Evolutionary conservation across 2,888 invertebrate genomes (phyloP), one percentile per base, ranked within the genome.

Genomic region (Amitus sp.): DNA sequence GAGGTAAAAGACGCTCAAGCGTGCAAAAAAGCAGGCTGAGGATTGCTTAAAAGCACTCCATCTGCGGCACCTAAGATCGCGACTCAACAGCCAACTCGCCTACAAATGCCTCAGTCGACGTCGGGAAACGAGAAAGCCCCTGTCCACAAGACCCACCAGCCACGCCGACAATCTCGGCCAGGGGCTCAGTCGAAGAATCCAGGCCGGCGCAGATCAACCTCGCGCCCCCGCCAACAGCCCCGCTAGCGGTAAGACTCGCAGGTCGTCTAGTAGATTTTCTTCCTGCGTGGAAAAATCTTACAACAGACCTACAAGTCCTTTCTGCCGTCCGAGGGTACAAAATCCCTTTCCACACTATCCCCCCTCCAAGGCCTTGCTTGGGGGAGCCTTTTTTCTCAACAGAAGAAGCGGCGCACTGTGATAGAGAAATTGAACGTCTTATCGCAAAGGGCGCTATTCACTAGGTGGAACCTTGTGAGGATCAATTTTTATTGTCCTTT

Each of bases 281-380:
- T 10, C 13, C n/a, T 10, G 42, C 40, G 10, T 53, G 53, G 53
- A 43, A 12, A 28, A 42, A 49, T 12, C 2, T 60, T 3, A 60
- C 60, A 1, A 2, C 17, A 18, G 60, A 60, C 13, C 19, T 33
- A 17, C 23, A 20, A 20, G 37, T 62, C 12, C 39, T 58, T 19
- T 19, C 18, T 7, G 47, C 51, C n/a, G 37, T 54, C 15, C 27
- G 20, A 23, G 50, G 53, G 2, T 57, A 62, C 12, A 17, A 52
- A 18, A 62, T 62, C 17, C 56, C 49, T 15, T 48, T 48, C 13
- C 3, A 19, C 6, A 9, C 47, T 1, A 2, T 40, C 7, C 37
- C 49, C 2, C 19, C 28, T 19, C 49, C 46, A 18, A 50, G 52
- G 20, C 37, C 39, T 19, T 12, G 5, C 1, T 2, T 54, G n/a